Conservation (phyloP, 1,140 invertebrate species). For the Nebria ingens region DNA sequence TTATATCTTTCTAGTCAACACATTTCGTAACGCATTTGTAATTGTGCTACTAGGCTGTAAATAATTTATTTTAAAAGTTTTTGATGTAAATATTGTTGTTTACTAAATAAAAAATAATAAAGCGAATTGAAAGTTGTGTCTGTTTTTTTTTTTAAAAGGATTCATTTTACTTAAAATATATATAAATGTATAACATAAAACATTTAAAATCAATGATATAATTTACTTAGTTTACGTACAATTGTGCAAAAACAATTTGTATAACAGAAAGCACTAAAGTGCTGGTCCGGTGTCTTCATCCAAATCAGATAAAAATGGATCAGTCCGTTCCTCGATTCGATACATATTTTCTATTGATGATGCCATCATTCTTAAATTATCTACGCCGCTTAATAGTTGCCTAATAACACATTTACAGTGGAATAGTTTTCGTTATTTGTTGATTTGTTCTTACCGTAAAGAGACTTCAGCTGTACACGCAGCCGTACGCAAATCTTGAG, state of each 20-base stretch:
- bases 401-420: slow-evolving; percentile 39
- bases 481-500: slow-evolving; percentile 45
- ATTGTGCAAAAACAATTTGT: not conserved
- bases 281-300: slow-evolving; percentile 43
- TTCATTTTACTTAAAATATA: not conserved
- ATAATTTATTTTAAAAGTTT: not conserved
- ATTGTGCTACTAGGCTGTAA: too few relatives aligned
- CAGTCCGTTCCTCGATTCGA: slow-evolving; percentile 43
- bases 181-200: slow-evolving; percentile 5
- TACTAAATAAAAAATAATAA: not conserved
- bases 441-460: slow-evolving; percentile 39
- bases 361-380: slow-evolving; percentile 51
- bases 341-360: slow-evolving; percentile 44
- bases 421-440: too few relatives aligned
- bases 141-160: not conserved
- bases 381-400: slow-evolving; percentile 53
- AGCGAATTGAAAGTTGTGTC: not conserved
- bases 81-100: not conserved
- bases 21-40: not conserved
- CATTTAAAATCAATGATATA: slow-evolving; percentile 1
- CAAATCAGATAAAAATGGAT: slow-evolving; percentile 36
- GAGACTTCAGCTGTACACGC: slow-evolving; percentile 53
- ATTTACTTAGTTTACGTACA: not conserved
- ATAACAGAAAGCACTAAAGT: slow-evolving; percentile 24
- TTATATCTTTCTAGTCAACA: too few relatives aligned